Base-by-base conservation (phyloP, 2,797 vertebrate species). In the Galagoides demidoff region DNA sequence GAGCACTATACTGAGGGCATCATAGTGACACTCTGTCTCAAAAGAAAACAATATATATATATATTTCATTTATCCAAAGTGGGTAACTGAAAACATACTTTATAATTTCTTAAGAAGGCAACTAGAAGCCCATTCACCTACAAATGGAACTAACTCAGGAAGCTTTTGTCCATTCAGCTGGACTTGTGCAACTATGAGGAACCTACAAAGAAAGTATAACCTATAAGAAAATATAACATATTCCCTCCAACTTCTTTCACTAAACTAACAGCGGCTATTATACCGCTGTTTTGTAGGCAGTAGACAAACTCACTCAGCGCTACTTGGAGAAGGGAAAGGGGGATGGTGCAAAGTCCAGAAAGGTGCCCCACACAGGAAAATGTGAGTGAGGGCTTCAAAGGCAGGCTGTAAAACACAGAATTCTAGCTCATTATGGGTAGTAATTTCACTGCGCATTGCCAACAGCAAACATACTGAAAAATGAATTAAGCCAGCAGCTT, bases 91-190 rank as follows among this genome's bases (percentile, higher is more conserved):
- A 94, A 88, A 9, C 7, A 81, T 1, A 43, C 3, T 92, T 70
- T 71, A 94, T 71, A 61, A 49, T 90, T 96, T 96, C 88, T 96
- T 94, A 93, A 95, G 76, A 92, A 95, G 93, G 71, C 20, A 68
- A 95, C 79, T 96, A 96, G 77, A 97, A 97, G 96, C 85, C 92
- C 92, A 96, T 95, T 89, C 85, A 96, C 93, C 78, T 94, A 89
- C 64, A 96, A 98, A 96, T 86, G 81, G 61, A 66, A 59, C 55
- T 93, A 59, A 49, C n/a, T 96, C 34, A 73, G 95, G 92, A 79
- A 96, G 68, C 39, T 98, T 97, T 94, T 93, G 55, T 87, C 84
- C 71, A 76, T 13, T 94, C 93, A 96, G 84, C 57, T 92, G 95
- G 87, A 97, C 82, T 92, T 92, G 87, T 92, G 87, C 66, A 39